phyloP scores from a whole-genome alignment of 1,140 invertebrate genomes.

The Drosophila neocordata region DNA sequence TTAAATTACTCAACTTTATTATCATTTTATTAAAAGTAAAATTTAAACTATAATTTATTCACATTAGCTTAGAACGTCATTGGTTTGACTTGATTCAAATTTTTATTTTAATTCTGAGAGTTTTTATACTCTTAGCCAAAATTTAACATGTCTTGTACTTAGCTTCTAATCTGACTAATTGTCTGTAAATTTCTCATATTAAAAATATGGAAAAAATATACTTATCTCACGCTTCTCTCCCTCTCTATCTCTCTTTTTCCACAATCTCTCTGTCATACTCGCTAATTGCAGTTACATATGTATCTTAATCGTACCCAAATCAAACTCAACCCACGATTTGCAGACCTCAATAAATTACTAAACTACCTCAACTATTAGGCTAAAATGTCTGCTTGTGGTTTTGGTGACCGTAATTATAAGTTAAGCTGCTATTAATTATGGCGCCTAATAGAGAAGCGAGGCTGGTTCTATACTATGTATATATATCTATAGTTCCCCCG shows the following conservation, averaged over 20 bases:
- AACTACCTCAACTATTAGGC: conserved; percentile 75
- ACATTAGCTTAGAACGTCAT: too few species aligned
- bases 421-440: conserved; percentile 80
- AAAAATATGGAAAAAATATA: not conserved
- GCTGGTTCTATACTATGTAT: conserved; percentile 35
- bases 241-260: not conserved
- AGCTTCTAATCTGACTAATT: not conserved
- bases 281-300: conserved; percentile 13
- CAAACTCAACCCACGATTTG: not conserved
- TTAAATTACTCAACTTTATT: too few species aligned
- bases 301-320: conserved; percentile 13
- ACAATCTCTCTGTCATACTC: not conserved
- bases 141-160: not conserved
- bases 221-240: not conserved
- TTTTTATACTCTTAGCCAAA: too few species aligned
- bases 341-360: conserved; percentile 24
- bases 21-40: too few species aligned
- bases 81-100: too few species aligned
- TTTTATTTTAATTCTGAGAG: too few species aligned
- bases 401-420: conserved; percentile 78
- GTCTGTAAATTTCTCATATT: not conserved
- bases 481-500: too few species aligned
- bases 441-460: conserved; percentile 52
- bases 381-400: conserved; percentile 70
- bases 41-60: too few species aligned